Evolutionary conservation across 2,888 invertebrate species (phyloP), one percentile per base, ranked within the genome.

Genomic region (Lypha dubia): DNA sequence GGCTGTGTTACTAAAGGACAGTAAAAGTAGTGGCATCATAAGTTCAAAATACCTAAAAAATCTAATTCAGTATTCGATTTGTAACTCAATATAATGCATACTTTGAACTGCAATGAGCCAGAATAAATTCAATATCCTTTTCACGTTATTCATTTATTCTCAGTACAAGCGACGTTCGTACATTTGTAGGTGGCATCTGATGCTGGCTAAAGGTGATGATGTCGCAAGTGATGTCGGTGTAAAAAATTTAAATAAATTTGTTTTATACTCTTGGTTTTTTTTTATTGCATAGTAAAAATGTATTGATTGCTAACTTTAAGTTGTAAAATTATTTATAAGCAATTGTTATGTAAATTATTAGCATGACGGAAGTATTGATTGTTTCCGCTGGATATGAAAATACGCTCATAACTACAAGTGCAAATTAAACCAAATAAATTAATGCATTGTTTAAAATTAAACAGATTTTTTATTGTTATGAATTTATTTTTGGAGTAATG

Each of bases 71-170:
- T 79, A 70, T 84, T 85, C 80, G 56, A 85, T 76, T 83, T 86
- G 86, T 85, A 86, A 83, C 82, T 80, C 73, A 85, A 80, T 84
- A 79, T 84, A 85, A 85, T 85, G 85, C 84, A 80, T 74, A 82
- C 83, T 85, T 84, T 83, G 80, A 86, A 83, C 85, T 85, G 86
- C 84, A 85, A 84, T 84, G 84, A 86, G 81, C 73, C 82, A 82
- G 77, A 86, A 86, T 86, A 86, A 85, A 85, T 86, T 86, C 75
- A 84, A 86, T 86, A 84, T 85, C 85, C 81, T 68, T 84, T 84
- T 79, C 44, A 74, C 56, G 73, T 81, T 84, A 79, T 70, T 79
- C 70, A 79, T 81, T 74, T 60, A 76, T 49, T 70, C 46, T 53
- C 53, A 7, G 9, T 49, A n/a, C n/a, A n/a, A n/a, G 71, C 44